Evolutionary conservation across 2,888 invertebrate species (phyloP).

Genomic region (Lasioglossum morio): DNA sequence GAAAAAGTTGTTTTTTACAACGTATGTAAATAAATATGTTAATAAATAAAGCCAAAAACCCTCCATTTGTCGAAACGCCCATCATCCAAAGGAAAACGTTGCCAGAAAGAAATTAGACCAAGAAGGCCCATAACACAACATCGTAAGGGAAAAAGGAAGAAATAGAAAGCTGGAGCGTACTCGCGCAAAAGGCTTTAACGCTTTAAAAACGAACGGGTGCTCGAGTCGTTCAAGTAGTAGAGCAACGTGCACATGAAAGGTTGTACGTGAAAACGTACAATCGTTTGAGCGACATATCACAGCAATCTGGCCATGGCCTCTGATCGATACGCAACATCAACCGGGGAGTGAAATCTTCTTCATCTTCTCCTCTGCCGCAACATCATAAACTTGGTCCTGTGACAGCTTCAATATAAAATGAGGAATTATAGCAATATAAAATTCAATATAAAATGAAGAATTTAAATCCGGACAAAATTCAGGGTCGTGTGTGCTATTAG

Average conservation of each 20-base stretch:
- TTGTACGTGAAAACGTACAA: conserved; percentile 19
- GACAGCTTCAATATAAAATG: no score
- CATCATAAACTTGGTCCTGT: background rate
- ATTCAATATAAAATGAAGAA: no score
- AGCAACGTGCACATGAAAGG: background rate
- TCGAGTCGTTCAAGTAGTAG: background rate
- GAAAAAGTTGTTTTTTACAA: no score
- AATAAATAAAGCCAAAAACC: background rate
- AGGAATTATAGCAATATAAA: no score
- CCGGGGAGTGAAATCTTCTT: background rate
- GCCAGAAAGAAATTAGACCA: background rate
- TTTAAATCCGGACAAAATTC: background rate
- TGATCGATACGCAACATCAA: conserved; percentile 34
- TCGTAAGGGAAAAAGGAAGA: background rate
- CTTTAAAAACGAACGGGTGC: background rate
- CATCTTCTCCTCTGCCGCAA: no score
- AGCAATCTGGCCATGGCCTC: background rate
- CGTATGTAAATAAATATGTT: no score
- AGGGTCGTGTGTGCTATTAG: background rate
- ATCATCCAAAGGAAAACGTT: background rate
- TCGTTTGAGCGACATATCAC: conserved; percentile 10
- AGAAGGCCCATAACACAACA: background rate
- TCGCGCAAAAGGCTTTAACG: background rate
- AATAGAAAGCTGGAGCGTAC: background rate
- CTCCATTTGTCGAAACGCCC: background rate